These are phyloP conservation scores for Brachyalestes nurse DNA, from an alignment of 2,797 vertebrate species.

Conservation along the genomic window DNA sequence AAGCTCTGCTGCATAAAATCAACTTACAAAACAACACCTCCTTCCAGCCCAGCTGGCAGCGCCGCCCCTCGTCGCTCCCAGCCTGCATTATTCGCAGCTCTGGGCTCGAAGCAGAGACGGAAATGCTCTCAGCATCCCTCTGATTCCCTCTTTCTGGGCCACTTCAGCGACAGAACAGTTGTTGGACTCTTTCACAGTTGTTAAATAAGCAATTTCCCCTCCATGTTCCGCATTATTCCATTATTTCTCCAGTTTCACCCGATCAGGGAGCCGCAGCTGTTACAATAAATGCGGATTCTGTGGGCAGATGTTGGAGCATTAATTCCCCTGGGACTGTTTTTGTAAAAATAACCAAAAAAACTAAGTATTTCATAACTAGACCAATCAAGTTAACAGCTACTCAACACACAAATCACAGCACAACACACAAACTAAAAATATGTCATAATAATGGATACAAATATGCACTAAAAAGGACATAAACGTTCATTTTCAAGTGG, in stretches of 20 bases:
- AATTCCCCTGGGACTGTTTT: background rate
- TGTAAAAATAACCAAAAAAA: no score
- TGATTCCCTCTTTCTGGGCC: background rate
- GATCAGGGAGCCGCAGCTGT: no score
- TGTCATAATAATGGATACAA: no score
- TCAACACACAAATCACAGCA: no score
- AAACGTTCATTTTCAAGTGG: background rate
- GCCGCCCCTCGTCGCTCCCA: background rate
- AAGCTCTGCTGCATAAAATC: conserved; percentile 21
- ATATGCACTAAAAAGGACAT: no score
- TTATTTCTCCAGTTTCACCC: background rate
- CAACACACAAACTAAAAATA: no score
- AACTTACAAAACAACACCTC: conserved; percentile 8
- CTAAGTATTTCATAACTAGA: background rate
- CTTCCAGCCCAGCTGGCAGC: conserved; percentile 5
- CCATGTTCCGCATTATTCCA: background rate
- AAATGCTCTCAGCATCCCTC: background rate
- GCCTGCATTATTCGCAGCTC: conserved; percentile 13
- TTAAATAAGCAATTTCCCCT: background rate
- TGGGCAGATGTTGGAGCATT: background rate
- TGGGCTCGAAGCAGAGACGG: background rate
- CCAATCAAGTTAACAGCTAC: no score
- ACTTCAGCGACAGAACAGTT: background rate
- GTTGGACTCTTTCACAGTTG: background rate
- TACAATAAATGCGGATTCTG: background rate